Evolutionary conservation across 2,797 vertebrate genomes (phyloP).

Genomic region (Gallinago solitaria): DNA sequence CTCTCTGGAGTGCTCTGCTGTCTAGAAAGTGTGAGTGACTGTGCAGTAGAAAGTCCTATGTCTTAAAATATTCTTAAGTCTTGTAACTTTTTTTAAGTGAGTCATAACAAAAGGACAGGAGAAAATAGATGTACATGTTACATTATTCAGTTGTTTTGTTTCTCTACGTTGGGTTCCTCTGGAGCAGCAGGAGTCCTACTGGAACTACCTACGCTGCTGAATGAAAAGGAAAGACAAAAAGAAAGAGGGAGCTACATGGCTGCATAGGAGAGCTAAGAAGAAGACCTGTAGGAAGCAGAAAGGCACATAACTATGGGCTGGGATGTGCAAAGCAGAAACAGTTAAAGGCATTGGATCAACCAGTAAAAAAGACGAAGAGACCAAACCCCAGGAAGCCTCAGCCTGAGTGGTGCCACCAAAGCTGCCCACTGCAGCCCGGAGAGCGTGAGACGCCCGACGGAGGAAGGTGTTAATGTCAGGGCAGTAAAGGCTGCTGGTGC

Average conservation of each 20-base stretch:
- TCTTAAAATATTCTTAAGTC: not conserved
- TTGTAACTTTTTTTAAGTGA: not conserved
- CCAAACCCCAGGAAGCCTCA: not conserved
- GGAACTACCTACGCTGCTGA: not conserved
- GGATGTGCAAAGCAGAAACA: not conserved
- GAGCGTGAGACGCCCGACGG: accelerated
- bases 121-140: not conserved
- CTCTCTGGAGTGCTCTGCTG: accelerated
- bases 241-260: not conserved
- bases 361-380: not conserved
- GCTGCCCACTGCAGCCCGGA: not conserved
- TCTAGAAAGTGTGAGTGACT: not conserved
- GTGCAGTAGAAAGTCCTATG: not conserved
- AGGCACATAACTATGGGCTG: not conserved
- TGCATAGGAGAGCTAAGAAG: not conserved
- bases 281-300: not conserved
- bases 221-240: not conserved
- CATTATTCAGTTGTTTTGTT: not conserved
- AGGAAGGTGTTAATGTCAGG: not conserved
- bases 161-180: not conserved
- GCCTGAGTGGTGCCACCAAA: not conserved
- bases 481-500: not conserved
- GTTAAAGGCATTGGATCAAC: not conserved
- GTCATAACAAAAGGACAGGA: not conserved
- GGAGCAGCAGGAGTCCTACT: not conserved